Base-by-base conservation (phyloP, 1,140 invertebrate species). In the Nylanderia fulva region DNA sequence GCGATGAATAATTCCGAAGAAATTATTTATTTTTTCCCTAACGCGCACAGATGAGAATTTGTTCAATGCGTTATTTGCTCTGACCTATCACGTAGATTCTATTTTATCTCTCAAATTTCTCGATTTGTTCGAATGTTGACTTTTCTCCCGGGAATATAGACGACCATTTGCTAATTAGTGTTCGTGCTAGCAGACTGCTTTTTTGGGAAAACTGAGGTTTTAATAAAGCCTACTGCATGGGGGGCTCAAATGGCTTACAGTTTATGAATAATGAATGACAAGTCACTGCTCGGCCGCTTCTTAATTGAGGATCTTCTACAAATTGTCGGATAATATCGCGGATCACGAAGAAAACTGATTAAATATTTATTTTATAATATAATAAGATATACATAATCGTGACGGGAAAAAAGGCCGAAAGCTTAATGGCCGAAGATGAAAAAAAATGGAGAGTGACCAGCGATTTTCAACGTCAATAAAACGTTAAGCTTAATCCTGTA, bases 401-500 rank as follows among this genome's bases (percentile, higher is more conserved):
- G 18, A 21, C 11, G n/a, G 42, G n/a, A 48, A 42, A 4, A 45
- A 48, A 48, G 45, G 13, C 42, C 39, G 8, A 42, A 42, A 42
- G 29, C 29, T n/a, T 33, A 33, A 33, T 3, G 29, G 29, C 39
- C 63, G 15, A 48, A 56, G 36, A 27, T 58, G 27, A 21, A 72
- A 72, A 11, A 56, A 72, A 11, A 56, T 58, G 18, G 52, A 29
- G 18, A 11, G 36, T 27, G 21, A 52, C 7, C 75, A 11, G 8
- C 21, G 9, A 76, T 84, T 61, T 48, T 76, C 71, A 39, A 58
- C 54, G 21, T n/a, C 48, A 21, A 18, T 15, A 36, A 63, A 69
- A 56, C 21, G 15, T n/a, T 29, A 48, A 90, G 83, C 87, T 84
- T 88, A 91, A 92, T 89, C 91, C 76, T 72, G 29, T 33, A 42